phyloP scores from a whole-genome alignment of 2,113 vertebrate genomes.

The Willisornis vidua region DNA sequence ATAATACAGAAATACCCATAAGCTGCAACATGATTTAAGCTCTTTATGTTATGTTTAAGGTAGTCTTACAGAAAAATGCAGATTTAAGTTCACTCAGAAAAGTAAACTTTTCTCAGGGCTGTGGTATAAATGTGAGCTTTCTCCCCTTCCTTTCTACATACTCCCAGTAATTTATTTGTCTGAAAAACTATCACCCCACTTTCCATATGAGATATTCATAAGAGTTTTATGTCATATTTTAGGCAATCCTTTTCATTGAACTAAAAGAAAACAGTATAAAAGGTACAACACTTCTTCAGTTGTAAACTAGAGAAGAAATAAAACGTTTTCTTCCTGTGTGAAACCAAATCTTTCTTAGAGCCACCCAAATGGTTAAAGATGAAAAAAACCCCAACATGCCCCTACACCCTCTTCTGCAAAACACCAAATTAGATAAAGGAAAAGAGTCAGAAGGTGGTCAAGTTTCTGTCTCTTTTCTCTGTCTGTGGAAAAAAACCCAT shows the following conservation, averaged over 20 bases:
- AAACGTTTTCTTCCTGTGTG: background rate
- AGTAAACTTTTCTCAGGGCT: background rate
- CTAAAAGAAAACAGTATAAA: background rate
- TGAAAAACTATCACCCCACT: background rate
- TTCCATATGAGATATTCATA: background rate
- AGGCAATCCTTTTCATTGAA: background rate
- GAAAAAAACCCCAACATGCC: rapidly evolving
- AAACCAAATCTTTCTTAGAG: background rate
- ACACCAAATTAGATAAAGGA: background rate
- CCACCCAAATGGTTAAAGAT: background rate
- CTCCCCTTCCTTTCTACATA: background rate
- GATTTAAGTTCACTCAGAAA: background rate
- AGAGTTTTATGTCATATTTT: background rate
- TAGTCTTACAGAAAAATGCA: background rate
- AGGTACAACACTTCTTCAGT: background rate
- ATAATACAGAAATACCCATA: constrained; percentile 30
- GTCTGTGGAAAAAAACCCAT: background rate
- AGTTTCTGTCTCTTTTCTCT: background rate
- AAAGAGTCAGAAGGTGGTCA: background rate
- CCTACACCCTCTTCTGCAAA: background rate
- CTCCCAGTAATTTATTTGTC: background rate
- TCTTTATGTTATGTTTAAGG: background rate
- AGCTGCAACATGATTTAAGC: constrained; percentile 8
- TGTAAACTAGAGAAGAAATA: background rate
- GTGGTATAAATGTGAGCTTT: background rate